phyloP scores from a whole-genome alignment of 2,113 vertebrate genomes.

The Sigmodon hispidus region DNA sequence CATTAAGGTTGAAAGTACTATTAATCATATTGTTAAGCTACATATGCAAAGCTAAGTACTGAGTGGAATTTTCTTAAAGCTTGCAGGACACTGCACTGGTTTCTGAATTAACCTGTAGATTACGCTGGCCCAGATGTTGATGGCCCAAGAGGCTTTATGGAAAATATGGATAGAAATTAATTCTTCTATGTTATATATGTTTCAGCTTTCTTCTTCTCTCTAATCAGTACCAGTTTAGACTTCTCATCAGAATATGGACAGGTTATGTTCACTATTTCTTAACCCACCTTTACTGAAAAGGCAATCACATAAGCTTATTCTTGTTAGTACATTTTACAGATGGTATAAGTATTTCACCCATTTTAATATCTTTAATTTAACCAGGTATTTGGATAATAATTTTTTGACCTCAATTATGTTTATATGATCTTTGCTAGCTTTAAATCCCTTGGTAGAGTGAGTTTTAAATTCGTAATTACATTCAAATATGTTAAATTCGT shows the following conservation, averaged over 20 bases:
- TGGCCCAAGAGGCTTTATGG: not conserved
- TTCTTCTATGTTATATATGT: not conserved
- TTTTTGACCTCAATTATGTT: not conserved
- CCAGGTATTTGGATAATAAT: not conserved
- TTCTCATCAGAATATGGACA: not conserved
- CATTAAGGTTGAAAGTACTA: conserved; percentile 48
- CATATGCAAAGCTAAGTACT: not conserved
- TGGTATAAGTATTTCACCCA: not conserved
- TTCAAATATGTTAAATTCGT: not conserved
- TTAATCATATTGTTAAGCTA: conserved; percentile 26
- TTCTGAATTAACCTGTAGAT: not conserved
- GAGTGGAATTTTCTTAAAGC: not conserved
- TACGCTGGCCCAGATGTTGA: not conserved
- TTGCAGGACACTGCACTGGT: fast-evolving
- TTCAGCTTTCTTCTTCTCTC: not conserved
- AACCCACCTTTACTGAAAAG: not conserved
- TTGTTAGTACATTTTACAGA: not conserved
- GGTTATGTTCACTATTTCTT: not conserved
- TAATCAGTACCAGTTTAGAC: not conserved
- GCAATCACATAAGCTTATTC: not conserved
- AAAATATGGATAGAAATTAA: not conserved
- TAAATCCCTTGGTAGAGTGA: not conserved
- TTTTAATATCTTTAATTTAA: conserved; percentile 25
- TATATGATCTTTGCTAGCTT: not conserved
- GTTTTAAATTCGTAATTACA: not conserved